Evolutionary conservation across 2,797 vertebrate species (phyloP).

Genomic region (Pygocentrus nattereri): DNA sequence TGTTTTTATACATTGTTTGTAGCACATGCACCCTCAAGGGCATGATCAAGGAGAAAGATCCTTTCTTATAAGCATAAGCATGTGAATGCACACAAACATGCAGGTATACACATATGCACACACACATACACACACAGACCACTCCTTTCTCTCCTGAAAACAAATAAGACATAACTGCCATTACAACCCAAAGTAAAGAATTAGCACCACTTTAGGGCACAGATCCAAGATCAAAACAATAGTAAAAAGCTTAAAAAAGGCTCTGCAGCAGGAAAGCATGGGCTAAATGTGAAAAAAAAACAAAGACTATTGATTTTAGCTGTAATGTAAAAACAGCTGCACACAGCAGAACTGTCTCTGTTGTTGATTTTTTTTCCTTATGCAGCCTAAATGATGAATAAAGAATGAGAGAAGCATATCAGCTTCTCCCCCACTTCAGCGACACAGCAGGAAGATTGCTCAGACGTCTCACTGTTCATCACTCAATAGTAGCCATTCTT

Average conservation of each 20-base stretch:
- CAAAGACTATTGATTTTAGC: background rate
- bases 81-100: background rate
- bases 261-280: background rate
- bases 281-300: background rate
- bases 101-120: slow-evolving; percentile 16
- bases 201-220: slow-evolving; percentile 9
- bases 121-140: background rate
- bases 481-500: background rate
- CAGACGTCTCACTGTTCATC: slow-evolving; percentile 12
- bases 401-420: slow-evolving; percentile 9
- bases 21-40: background rate
- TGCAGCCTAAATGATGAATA: slow-evolving; percentile 13
- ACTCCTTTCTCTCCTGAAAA: slow-evolving; percentile 15
- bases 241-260: background rate
- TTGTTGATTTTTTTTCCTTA: slow-evolving; percentile 5
- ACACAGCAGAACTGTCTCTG: background rate
- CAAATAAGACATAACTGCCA: slow-evolving; percentile 14
- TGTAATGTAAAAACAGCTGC: background rate
- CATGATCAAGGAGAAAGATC: background rate
- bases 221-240: background rate
- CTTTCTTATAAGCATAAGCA: background rate
- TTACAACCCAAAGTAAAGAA: slow-evolving; percentile 2
- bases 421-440: slow-evolving; percentile 16
- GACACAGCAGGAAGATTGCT: background rate
- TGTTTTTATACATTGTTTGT: slow-evolving; percentile 2